A percentile compares a stretch with the other conserved stretches of the same genome.
Conservation (phyloP, 1,140 invertebrate species). For the Mycetomoellerius zeteki region DNA sequence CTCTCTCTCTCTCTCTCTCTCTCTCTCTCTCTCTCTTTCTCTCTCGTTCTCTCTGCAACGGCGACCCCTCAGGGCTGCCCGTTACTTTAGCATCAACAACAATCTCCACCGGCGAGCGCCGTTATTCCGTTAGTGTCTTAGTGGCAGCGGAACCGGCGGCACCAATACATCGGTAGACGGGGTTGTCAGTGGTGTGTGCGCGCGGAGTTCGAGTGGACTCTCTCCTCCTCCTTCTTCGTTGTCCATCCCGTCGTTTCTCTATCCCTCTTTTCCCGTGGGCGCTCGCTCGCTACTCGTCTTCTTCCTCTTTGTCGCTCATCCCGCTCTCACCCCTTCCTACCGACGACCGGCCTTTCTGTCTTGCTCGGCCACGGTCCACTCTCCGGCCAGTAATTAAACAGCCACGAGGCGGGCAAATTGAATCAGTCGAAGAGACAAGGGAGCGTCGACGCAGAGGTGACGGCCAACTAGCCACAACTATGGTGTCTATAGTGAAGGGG, state of each 20-base stretch:
- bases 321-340: conserved; percentile 26
- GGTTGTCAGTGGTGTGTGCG: conserved; percentile 76
- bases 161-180: conserved; percentile 77
- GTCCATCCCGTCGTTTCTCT: conserved; percentile 56
- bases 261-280: conserved; percentile 56
- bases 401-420: conserved; percentile 86
- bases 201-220: conserved; percentile 70
- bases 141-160: conserved; percentile 77
- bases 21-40: conserved; percentile 37
- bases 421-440: conserved; percentile 87
- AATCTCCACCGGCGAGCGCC: conserved; percentile 84
- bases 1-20: conserved; percentile 18
- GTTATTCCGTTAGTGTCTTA: conserved; percentile 86
- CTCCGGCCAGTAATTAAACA: conserved; percentile 87
- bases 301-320: conserved; percentile 40
- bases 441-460: conserved; percentile 86
- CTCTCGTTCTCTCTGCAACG: conserved; percentile 58
- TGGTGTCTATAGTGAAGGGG: conserved; percentile 81
- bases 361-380: conserved; percentile 81
- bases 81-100: conserved; percentile 87
- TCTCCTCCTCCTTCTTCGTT: conserved; percentile 52
- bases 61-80: conserved; percentile 79
- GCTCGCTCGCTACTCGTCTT: conserved; percentile 52
- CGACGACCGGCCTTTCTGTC: conserved; percentile 57
- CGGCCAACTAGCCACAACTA: conserved; percentile 86